Conservation (phyloP, 2,797 vertebrate genomes). For the Sebastolobus altivelis region DNA sequence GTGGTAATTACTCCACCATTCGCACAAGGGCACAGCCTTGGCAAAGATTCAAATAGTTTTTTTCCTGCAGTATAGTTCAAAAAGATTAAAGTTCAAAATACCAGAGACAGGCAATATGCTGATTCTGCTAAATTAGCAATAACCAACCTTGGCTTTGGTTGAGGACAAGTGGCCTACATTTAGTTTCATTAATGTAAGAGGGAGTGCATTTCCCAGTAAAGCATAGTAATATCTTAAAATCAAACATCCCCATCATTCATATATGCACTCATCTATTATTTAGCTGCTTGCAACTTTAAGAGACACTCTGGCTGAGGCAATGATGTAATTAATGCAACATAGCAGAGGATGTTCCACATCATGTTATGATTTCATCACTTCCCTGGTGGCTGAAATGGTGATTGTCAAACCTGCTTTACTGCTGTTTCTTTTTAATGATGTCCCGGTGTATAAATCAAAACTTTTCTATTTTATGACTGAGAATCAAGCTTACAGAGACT, state of each 20-base stretch:
- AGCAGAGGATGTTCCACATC: conserved; percentile 37
- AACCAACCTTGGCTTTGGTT: background rate
- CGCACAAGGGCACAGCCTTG: conserved; percentile 37
- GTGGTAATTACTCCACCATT: conserved; percentile 54
- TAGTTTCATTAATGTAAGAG: conserved; percentile 27
- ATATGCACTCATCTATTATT: conserved; percentile 69
- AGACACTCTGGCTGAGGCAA: conserved; percentile 32
- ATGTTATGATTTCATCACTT: conserved; percentile 31
- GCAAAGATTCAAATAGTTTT: conserved; percentile 38
- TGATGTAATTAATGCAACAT: conserved; percentile 53
- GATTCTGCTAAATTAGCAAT: conserved; percentile 24
- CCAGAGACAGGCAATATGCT: conserved; percentile 21
- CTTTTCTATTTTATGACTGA: background rate
- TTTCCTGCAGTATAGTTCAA: conserved; percentile 22
- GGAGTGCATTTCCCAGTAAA: background rate
- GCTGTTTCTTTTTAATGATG: conserved; percentile 28
- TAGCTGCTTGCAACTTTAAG: conserved; percentile 48
- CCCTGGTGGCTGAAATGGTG: conserved; percentile 17
- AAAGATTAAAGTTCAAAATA: conserved; percentile 33
- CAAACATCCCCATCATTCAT: conserved; percentile 64
- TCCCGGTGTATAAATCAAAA: background rate
- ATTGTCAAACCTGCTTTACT: conserved; percentile 31
- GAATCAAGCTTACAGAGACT: background rate
- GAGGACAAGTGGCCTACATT: conserved; percentile 11
- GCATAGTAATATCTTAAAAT: conserved; percentile 32